Conservation (phyloP, 2,888 invertebrate species). For the Rhabditoides inermis region DNA sequence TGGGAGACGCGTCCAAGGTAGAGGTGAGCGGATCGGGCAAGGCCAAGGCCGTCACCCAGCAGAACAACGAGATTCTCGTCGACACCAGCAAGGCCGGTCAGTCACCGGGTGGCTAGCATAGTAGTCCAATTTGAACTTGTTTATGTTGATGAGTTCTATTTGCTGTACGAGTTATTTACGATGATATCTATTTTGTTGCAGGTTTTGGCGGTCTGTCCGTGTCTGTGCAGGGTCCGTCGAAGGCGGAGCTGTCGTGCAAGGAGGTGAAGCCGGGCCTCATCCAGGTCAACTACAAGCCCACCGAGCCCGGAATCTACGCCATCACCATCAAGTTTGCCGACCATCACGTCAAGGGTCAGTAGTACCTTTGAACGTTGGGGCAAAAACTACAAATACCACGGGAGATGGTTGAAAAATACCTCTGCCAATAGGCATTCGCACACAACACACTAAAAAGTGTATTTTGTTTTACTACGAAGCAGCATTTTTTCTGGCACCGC, state of each 20-base stretch:
- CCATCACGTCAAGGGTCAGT: conserved; percentile 62
- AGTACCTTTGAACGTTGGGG: too few species aligned
- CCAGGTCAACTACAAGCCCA: conserved; percentile 82
- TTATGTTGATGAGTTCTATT: too few species aligned
- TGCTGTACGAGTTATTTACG: too few species aligned
- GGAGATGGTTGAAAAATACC: too few species aligned
- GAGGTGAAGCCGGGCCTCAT: conserved; percentile 86
- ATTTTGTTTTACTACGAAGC: too few species aligned
- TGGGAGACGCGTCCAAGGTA: conserved; percentile 85
- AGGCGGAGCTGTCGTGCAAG: conserved; percentile 87
- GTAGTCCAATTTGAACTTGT: not conserved
- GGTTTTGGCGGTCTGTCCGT: conserved; percentile 88
- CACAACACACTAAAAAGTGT: too few species aligned
- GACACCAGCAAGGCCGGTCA: conserved; percentile 86
- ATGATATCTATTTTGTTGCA: too few species aligned
- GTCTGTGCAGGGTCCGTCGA: conserved; percentile 95
- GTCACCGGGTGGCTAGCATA: too few species aligned
- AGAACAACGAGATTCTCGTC: conserved; percentile 82
- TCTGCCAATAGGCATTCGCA: too few species aligned
- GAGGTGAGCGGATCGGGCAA: conserved; percentile 76
- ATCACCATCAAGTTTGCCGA: conserved; percentile 95
- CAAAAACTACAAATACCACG: too few species aligned
- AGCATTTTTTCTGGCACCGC: too few species aligned
- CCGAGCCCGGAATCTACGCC: conserved; percentile 95
- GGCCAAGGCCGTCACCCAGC: conserved; percentile 82